A percentile compares a stretch with the other conserved stretches of the same genome.
Evolutionary conservation across 2,888 invertebrate species (phyloP).

Genomic region (Ichneumoninae sp.): DNA sequence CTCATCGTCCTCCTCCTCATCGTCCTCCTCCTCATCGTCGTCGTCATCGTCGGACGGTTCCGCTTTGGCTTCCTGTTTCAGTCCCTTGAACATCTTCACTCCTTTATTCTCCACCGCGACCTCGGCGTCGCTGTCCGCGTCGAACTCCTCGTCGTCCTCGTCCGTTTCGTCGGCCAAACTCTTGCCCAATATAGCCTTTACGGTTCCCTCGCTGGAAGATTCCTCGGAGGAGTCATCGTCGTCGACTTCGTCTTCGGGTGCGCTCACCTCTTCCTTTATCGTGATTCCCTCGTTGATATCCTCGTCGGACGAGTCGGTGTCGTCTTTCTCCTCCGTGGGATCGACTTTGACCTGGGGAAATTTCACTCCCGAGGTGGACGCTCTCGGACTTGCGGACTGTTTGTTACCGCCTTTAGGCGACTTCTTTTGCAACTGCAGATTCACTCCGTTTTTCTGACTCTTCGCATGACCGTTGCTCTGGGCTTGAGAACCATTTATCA

Average conservation of each 20-base stretch:
- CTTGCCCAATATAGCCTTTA: constrained; percentile 59
- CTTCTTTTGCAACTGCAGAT: constrained; percentile 33
- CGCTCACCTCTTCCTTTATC: constrained; percentile 66
- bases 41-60: constrained; percentile 41
- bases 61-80: constrained; percentile 48
- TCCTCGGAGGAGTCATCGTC: constrained; percentile 65
- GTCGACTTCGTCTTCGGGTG: constrained; percentile 62
- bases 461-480: constrained; percentile 54
- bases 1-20: constrained; percentile 50
- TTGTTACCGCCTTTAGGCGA: constrained; percentile 31
- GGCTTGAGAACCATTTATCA: constrained; percentile 64
- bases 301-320: constrained; percentile 64
- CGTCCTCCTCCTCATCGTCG: constrained; percentile 51
- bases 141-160: constrained; percentile 65
- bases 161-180: constrained; percentile 65
- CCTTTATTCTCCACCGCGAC: constrained; percentile 66
- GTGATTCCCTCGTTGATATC: constrained; percentile 70
- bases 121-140: constrained; percentile 63
- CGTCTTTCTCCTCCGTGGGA: constrained; percentile 51
- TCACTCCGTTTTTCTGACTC: constrained; percentile 41
- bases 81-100: constrained; percentile 76
- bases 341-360: constrained; percentile 52
- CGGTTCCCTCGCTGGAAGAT: constrained; percentile 54
- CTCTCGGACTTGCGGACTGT: neutral
- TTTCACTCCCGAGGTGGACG: constrained; percentile 4